Conservation (phyloP, 2,113 vertebrate genomes). For the Canis aureus region DNA sequence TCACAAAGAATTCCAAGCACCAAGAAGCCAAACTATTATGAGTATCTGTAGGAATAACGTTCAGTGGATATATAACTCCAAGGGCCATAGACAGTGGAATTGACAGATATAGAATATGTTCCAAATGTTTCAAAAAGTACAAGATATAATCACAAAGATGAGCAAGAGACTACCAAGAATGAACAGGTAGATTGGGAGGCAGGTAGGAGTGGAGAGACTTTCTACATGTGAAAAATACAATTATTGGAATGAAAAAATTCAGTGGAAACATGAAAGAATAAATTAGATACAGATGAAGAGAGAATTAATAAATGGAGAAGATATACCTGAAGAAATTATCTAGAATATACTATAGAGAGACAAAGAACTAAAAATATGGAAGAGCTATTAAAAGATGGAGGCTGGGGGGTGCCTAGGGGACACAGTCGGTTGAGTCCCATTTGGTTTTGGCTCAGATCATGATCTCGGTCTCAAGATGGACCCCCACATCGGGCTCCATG, state of each 20-base stretch:
- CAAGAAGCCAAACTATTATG: not conserved
- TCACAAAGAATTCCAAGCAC: not conserved
- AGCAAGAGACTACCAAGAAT: not conserved
- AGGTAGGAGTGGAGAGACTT: not conserved
- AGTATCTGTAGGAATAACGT: not conserved
- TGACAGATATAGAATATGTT: not conserved
- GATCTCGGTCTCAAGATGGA: not conserved
- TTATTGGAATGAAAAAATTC: not conserved
- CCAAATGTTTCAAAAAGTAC: not conserved
- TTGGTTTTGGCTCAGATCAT: not conserved
- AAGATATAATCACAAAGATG: not conserved
- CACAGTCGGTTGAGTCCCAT: not conserved
- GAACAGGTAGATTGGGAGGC: not conserved
- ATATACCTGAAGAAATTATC: not conserved
- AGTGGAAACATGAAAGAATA: not conserved
- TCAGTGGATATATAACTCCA: not conserved
- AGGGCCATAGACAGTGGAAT: not conserved
- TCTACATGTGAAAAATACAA: not conserved
- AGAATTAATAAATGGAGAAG: not conserved
- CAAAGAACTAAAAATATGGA: not conserved
- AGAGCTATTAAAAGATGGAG: not conserved
- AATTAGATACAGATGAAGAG: not conserved
- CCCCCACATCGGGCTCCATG: not conserved
- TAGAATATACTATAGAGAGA: not conserved
- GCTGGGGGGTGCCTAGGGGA: not conserved